Conservation (phyloP, 2,888 invertebrate species). For the Dicyrtomina minuta region DNA sequence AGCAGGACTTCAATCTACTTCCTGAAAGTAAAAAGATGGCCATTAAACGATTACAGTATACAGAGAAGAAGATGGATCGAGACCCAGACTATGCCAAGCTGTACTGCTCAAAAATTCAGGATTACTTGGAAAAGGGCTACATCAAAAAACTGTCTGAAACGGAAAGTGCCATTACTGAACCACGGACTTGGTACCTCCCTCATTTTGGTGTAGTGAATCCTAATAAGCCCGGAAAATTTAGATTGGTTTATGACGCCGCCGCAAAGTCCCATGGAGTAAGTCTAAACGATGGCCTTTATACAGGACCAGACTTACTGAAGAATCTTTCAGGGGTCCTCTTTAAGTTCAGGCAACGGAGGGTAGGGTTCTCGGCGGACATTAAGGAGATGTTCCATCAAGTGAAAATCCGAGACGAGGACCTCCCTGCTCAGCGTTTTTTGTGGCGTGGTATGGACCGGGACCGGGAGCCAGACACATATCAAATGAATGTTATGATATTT, state of each 20-base stretch:
- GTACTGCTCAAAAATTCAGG: background rate
- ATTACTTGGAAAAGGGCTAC: slow-evolving; percentile 7
- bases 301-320: slow-evolving; percentile 38
- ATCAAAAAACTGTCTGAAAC: slow-evolving; percentile 19
- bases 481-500: slow-evolving; percentile 6
- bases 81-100: background rate
- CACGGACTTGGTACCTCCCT: slow-evolving; percentile 40
- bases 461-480: background rate
- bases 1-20: no score
- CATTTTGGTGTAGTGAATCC: slow-evolving; percentile 44
- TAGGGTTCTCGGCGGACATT: slow-evolving; percentile 36
- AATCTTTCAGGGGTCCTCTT: slow-evolving; percentile 31
- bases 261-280: slow-evolving; percentile 27
- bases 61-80: slow-evolving; percentile 6
- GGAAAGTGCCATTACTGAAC: background rate
- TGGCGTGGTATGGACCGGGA: slow-evolving; percentile 35
- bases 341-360: slow-evolving; percentile 34
- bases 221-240: slow-evolving; percentile 44
- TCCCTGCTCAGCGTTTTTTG: slow-evolving; percentile 34
- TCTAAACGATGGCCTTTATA: slow-evolving; percentile 40
- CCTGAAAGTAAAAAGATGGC: background rate
- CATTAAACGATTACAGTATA: background rate
- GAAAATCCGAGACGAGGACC: slow-evolving; percentile 31
- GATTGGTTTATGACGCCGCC: slow-evolving; percentile 46
- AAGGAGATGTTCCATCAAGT: slow-evolving; percentile 41